These are phyloP conservation scores for Trissolcus japonicus DNA, from an alignment of 2,888 invertebrate species.

Conservation along the genomic window DNA sequence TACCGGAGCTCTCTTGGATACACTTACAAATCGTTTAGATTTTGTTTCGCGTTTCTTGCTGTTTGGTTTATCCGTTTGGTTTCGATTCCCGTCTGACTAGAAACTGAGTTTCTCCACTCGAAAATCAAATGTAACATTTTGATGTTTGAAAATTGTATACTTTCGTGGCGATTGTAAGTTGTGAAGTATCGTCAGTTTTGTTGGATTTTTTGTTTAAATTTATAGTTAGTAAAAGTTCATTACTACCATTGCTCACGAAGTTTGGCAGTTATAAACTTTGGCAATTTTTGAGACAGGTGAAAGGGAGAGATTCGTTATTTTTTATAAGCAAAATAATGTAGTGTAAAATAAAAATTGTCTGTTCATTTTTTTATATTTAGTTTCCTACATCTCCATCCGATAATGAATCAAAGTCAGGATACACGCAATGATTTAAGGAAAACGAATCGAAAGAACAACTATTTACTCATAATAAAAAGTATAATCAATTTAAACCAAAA, in stretches of 20 bases:
- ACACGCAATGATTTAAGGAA: no score
- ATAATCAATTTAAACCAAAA: no score
- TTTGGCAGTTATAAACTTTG: constrained; percentile 44
- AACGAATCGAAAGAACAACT: no score
- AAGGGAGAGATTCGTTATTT: constrained; percentile 31
- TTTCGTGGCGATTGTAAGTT: constrained; percentile 1
- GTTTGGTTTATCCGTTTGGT: constrained; percentile 8
- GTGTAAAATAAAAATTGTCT: constrained; percentile 15
- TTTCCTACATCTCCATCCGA: no score
- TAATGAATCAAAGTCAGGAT: no score
- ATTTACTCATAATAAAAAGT: no score
- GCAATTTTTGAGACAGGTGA: constrained; percentile 37
- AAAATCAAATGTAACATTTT: constrained; percentile 19
- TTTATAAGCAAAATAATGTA: constrained; percentile 24
- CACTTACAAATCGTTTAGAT: constrained; percentile 31
- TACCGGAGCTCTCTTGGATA: constrained; percentile 35
- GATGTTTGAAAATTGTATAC: constrained; percentile 1
- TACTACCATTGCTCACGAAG: constrained; percentile 42
- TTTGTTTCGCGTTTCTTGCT: constrained; percentile 13
- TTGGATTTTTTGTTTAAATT: constrained; percentile 16
- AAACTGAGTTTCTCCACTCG: no score
- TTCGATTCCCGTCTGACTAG: no score
- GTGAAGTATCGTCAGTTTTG: constrained; percentile 6
- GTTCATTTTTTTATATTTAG: no score
- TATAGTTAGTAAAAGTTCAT: constrained; percentile 38